These are phyloP conservation scores for Leptodactylus fuscus DNA, from an alignment of 2,113 vertebrate species.

Conservation along the genomic window DNA sequence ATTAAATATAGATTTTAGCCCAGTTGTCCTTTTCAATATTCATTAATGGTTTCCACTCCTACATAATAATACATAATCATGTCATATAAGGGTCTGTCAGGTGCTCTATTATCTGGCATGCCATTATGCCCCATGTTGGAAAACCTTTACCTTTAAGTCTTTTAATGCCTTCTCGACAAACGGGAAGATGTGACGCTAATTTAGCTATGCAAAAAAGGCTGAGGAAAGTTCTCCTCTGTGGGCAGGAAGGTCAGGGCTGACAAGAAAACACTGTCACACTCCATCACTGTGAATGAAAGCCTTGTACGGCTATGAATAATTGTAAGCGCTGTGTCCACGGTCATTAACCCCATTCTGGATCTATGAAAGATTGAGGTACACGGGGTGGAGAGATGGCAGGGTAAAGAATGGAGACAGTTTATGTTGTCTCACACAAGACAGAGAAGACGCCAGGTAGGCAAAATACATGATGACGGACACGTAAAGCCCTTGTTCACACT, in stretches of 20 bases:
- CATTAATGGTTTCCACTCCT: slow-evolving; percentile 35
- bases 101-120: slow-evolving; percentile 17
- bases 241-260: slow-evolving; percentile 29
- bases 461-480: neutral
- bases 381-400: neutral
- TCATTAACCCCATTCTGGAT: slow-evolving; percentile 48
- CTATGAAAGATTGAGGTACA: neutral
- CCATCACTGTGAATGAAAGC: slow-evolving; percentile 51
- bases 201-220: slow-evolving; percentile 3
- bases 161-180: neutral
- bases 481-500: neutral
- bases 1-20: neutral
- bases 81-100: neutral
- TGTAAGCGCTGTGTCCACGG: slow-evolving; percentile 43
- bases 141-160: slow-evolving; percentile 21
- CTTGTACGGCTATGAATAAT: slow-evolving; percentile 49
- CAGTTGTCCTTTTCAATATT: slow-evolving; percentile 27
- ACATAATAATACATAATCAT: slow-evolving; percentile 33
- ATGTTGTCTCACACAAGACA: neutral
- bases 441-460: neutral
- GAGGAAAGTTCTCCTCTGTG: slow-evolving; percentile 21
- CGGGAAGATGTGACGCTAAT: slow-evolving; percentile 1
- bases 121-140: slow-evolving; percentile 15
- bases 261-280: slow-evolving; percentile 38
- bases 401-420: neutral